phyloP scores from a whole-genome alignment of 2,797 vertebrate species.

The Antrozous pallidus region DNA sequence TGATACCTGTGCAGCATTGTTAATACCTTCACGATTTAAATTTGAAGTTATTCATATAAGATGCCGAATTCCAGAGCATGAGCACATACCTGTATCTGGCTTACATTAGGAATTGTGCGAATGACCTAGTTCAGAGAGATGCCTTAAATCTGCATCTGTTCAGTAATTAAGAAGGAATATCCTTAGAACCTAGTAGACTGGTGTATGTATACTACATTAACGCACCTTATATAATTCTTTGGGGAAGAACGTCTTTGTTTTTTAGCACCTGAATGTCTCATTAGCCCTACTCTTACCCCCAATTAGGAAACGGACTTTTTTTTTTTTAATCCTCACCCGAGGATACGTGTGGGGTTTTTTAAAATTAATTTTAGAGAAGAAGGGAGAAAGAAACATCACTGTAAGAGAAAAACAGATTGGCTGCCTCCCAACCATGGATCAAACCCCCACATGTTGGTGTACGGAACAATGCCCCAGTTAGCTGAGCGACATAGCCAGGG shows the following conservation, averaged over 20 bases:
- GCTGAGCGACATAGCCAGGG: not conserved
- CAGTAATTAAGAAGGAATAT: not conserved
- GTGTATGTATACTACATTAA: not conserved
- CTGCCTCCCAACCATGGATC: not conserved
- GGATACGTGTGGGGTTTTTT: not conserved
- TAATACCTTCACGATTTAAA: constrained; percentile 26
- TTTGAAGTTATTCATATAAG: not conserved
- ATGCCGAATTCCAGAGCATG: not conserved
- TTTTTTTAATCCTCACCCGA: not conserved
- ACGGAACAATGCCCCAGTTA: not conserved
- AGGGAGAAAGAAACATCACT: not conserved
- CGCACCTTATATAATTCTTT: not conserved
- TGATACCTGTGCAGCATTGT: not conserved
- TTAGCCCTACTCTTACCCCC: not conserved
- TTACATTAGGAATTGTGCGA: not conserved
- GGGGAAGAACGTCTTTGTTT: not conserved
- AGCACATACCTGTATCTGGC: not conserved
- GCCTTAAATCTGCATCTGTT: not conserved
- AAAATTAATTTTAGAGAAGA: not conserved
- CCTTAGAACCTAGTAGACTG: not conserved
- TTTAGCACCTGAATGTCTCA: not conserved
- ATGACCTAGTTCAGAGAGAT: constrained; percentile 24
- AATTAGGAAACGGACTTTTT: not conserved
- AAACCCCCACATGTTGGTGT: not conserved
- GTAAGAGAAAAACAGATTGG: not conserved